Base-by-base conservation (phyloP, 2,113 vertebrate species). In the Heteronetta atricapilla region DNA sequence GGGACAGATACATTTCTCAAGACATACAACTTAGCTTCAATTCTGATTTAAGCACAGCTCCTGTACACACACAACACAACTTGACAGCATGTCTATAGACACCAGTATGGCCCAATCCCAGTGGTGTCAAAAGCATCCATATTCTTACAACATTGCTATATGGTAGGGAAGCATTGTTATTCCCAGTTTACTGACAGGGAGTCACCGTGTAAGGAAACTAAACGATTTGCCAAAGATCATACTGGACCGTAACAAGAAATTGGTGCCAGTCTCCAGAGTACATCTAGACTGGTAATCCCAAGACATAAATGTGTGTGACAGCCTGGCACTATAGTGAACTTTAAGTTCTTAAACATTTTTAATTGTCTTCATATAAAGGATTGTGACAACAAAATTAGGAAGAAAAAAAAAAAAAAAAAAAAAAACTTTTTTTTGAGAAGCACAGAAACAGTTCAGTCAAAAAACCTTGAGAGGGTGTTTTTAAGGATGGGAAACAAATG, bases 401-500 rank as follows among this genome's bases (percentile, higher is more conserved):
- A 40, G 13, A 86, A 83, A n/a, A 9, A 5, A n/a, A 28, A 2
- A 9, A 8, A 38, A 62, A 72, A 73, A 82, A 40, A 40, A 40
- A 86, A 83, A n/a, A 9, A 5, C 33, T 7, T 26, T 53, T 80
- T 33, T 55, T 28, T 53, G 31, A 77, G 82, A 42, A 88, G 42
- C 52, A 60, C 0, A 0, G 17, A 74, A 95, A 77, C 7, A 63
- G 74, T 82, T 89, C n/a, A 38, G 66, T 36, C 36, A 87, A 87
- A 87, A 89, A 89, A 33, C 85, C 89, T 85, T 89, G 82, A 63
- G 12, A 10, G 5, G 6, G 4, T 6, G 36, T 8, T 25, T 73
- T 85, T 80, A 80, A 86, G 56, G 31, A 75, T 83, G 52, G 9
- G 34, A 96, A 95, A 87, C 81, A 89, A 84, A 91, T 36, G 12